phyloP scores from a whole-genome alignment of 23 tunicate genomes.

The Trididemnum clinides region DNA sequence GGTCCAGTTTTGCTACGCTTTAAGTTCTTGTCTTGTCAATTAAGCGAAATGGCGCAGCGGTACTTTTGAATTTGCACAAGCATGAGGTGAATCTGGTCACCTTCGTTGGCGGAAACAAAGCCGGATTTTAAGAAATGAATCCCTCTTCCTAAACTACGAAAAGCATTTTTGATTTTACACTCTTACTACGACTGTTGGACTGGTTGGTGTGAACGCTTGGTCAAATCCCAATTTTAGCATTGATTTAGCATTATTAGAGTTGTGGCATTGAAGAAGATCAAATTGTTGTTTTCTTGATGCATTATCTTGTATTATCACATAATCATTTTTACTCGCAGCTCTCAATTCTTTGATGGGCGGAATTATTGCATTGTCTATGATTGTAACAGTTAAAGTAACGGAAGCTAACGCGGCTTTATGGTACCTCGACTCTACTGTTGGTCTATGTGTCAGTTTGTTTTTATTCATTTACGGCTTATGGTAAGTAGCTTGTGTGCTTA shows the following conservation, averaged over 20 bases:
- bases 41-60: too few relatives aligned
- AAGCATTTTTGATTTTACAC: background rate
- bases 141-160: background rate
- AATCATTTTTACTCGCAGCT: conserved; percentile 22
- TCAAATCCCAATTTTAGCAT: too few relatives aligned
- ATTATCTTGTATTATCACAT: background rate
- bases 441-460: conserved; percentile 63
- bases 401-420: conserved; percentile 40
- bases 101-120: background rate
- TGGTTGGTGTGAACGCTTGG: too few relatives aligned
- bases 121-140: background rate
- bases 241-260: too few relatives aligned
- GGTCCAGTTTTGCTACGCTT: too few relatives aligned
- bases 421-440: conserved; percentile 73
- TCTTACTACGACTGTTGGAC: too few relatives aligned
- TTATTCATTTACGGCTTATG: conserved; percentile 67
- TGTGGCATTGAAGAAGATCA: background rate
- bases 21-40: too few relatives aligned
- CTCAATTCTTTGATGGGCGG: conserved; percentile 65
- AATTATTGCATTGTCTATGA: conserved; percentile 66
- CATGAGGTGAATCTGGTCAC: background rate
- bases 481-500: too few relatives aligned
- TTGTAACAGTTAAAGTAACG: conserved; percentile 41
- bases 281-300: background rate
- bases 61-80: too few relatives aligned